These are phyloP conservation scores for Hiodon alosoides DNA, from an alignment of 2,113 vertebrate species.

Conservation along the genomic window DNA sequence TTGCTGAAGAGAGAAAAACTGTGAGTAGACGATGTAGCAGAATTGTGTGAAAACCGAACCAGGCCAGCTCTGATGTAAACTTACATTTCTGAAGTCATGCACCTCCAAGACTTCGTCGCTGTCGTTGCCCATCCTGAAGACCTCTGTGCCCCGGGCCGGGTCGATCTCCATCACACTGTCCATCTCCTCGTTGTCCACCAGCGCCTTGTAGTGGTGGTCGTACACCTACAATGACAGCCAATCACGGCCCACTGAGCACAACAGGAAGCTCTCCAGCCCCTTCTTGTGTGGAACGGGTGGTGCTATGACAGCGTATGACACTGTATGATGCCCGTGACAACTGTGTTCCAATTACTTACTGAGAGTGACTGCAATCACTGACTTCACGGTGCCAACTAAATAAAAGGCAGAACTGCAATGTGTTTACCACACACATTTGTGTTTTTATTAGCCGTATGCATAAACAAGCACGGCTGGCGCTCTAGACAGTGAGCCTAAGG, in stretches of 20 bases:
- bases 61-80: slow-evolving; percentile 32
- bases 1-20: no score
- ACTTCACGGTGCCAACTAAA: neutral
- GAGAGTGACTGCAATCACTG: neutral
- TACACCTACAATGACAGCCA: slow-evolving; percentile 70
- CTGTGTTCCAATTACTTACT: neutral
- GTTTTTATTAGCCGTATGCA: neutral
- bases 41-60: neutral
- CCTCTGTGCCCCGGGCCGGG: slow-evolving; percentile 70
- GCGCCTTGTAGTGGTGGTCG: slow-evolving; percentile 76
- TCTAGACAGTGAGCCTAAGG: neutral
- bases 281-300: neutral
- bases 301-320: no score
- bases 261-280: neutral
- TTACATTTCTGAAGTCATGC: slow-evolving; percentile 91
- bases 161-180: slow-evolving; percentile 88
- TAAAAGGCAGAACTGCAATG: neutral
- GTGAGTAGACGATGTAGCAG: no score
- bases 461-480: neutral
- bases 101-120: slow-evolving; percentile 86
- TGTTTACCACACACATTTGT: neutral
- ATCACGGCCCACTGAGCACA: neutral
- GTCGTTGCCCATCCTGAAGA: slow-evolving; percentile 80
- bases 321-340: neutral
- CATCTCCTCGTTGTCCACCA: slow-evolving; percentile 74